These are phyloP conservation scores for Pelvicachromis taeniatus DNA, from an alignment of 2,113 vertebrate species.

Conservation along the genomic window DNA sequence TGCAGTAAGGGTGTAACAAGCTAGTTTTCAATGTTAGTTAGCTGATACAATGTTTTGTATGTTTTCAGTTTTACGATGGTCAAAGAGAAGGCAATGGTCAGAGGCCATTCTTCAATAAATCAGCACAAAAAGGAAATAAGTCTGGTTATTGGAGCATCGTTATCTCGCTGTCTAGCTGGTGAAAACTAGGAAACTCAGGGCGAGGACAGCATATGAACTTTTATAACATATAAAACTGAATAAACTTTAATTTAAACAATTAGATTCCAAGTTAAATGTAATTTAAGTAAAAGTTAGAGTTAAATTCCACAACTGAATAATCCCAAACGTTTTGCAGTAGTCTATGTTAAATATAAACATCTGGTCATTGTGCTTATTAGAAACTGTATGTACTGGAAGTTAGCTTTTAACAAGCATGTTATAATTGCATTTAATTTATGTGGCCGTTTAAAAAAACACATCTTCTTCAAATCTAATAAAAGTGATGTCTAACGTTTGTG, in stretches of 20 bases:
- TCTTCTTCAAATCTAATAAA: background rate
- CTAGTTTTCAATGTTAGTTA: too few species aligned
- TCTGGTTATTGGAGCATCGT: too few species aligned
- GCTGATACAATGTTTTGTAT: too few species aligned
- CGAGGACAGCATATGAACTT: background rate
- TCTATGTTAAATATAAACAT: background rate
- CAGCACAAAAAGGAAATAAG: too few species aligned
- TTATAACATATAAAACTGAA: background rate
- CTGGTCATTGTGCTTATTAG: background rate
- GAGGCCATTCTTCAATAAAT: too few species aligned
- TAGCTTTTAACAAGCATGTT: background rate
- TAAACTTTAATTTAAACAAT: background rate
- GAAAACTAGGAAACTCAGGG: too few species aligned
- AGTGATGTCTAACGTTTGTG: background rate
- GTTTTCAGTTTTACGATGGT: too few species aligned
- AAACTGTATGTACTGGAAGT: background rate
- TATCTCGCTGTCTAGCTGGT: too few species aligned
- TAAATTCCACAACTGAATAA: background rate
- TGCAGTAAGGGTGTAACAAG: too few species aligned
- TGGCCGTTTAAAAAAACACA: background rate
- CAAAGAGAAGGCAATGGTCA: too few species aligned
- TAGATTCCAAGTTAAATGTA: background rate
- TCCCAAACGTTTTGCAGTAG: background rate
- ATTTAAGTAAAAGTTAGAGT: background rate
- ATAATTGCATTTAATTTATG: background rate